Evolutionary conservation across 2,888 invertebrate species (phyloP).

Genomic region (Erannis defoliaria): DNA sequence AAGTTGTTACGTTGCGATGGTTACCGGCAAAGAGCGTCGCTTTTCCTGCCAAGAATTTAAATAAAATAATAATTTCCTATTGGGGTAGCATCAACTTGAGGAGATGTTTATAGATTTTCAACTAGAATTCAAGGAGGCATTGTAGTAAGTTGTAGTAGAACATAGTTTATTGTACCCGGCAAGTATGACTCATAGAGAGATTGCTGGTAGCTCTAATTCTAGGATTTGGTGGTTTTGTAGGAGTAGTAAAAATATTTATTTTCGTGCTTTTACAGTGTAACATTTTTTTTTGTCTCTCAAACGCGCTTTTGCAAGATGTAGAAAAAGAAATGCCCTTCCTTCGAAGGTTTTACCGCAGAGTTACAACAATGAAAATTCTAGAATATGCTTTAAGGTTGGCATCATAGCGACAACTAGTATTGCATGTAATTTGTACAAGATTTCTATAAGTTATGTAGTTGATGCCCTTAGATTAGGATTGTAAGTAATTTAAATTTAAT

Average conservation of each 20-base stretch:
- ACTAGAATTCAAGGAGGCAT: slow-evolving; percentile 56
- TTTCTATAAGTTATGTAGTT: too few species aligned
- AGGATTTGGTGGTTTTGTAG: slow-evolving; percentile 1
- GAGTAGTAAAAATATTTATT: background rate
- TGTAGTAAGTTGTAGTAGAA: slow-evolving; percentile 68
- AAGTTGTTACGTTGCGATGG: slow-evolving; percentile 29
- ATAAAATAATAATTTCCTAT: slow-evolving; percentile 74
- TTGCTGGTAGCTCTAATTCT: slow-evolving; percentile 25
- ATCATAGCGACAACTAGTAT: too few species aligned
- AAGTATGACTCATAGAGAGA: slow-evolving; percentile 35
- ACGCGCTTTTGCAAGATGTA: too few species aligned
- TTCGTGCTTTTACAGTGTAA: too few species aligned
- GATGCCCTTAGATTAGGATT: too few species aligned
- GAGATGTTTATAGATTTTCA: slow-evolving; percentile 54
- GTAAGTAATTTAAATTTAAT: too few species aligned
- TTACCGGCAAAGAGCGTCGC: slow-evolving; percentile 40
- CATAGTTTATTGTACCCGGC: slow-evolving; percentile 47
- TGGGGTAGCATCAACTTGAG: slow-evolving; percentile 58
- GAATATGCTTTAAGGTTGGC: too few species aligned
- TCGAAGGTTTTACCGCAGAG: too few species aligned
- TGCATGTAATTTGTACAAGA: too few species aligned
- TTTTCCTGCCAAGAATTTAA: slow-evolving; percentile 55
- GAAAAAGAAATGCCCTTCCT: too few species aligned
- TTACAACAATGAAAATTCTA: too few species aligned
- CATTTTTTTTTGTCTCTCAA: too few species aligned